Evolutionary conservation across 30 jellyfish, hydroid and myxozoan genomes (phyloP).

Genomic region (Hydractinia echinata): DNA sequence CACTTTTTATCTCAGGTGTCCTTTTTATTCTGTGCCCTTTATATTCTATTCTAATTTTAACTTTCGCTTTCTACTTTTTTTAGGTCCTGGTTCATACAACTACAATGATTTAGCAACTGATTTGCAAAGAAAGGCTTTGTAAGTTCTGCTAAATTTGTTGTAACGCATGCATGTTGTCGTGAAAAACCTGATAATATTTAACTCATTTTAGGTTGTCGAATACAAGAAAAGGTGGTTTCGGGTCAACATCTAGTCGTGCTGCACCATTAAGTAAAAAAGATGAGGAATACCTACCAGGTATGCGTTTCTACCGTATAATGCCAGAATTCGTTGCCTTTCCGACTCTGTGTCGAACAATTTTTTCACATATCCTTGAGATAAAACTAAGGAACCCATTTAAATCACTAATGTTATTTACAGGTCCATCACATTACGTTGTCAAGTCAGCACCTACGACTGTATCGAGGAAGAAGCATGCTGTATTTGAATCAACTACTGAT

Average conservation of each 20-base stretch:
- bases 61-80: not conserved
- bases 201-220: conserved; percentile 45
- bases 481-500: conserved; percentile 62
- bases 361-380: too few species aligned
- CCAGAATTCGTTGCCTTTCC: too few species aligned
- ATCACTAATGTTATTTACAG: conserved; percentile 16
- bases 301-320: too few species aligned
- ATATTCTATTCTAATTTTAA: not conserved
- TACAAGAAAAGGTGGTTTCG: conserved; percentile 83
- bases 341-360: too few species aligned
- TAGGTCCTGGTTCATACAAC: conserved; percentile 89
- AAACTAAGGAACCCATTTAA: too few species aligned
- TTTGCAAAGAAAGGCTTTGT: conserved; percentile 64
- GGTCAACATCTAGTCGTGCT: conserved; percentile 57
- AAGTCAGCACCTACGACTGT: conserved; percentile 35
- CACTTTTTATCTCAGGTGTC: not conserved
- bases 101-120: conserved; percentile 56
- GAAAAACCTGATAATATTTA: not conserved
- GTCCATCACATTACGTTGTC: conserved; percentile 73
- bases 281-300: conserved; percentile 65
- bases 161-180: not conserved
- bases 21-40: not conserved
- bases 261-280: conserved; percentile 63
- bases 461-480: conserved; percentile 38
- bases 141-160: conserved; percentile 28